Evolutionary conservation across 2,113 vertebrate species (phyloP).

Genomic region (Archilochus colubris): DNA sequence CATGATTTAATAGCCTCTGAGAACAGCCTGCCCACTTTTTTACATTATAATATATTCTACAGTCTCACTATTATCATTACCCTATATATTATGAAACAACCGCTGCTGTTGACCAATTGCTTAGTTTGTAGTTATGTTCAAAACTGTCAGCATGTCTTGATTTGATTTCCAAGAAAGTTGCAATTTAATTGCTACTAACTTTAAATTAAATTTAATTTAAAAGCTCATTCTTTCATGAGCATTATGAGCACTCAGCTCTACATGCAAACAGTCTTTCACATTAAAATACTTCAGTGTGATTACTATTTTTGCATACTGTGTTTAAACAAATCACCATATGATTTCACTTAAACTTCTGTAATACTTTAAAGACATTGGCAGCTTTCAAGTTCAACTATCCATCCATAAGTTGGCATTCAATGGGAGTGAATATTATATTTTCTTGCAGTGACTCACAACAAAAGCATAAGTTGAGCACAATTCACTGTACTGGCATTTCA

Average conservation of each 20-base stretch:
- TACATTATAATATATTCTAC: not conserved
- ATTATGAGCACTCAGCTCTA: rapidly evolving
- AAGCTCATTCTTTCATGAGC: not conserved
- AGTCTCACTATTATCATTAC: not conserved
- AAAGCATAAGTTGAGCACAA: not conserved
- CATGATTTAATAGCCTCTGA: not conserved
- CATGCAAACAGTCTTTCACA: not conserved
- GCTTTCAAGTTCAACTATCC: not conserved
- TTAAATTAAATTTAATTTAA: too few species aligned
- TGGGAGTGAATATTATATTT: not conserved
- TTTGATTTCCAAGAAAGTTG: not conserved
- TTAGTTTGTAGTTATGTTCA: not conserved
- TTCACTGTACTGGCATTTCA: not conserved
- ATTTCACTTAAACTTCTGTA: not conserved
- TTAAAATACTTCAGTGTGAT: not conserved
- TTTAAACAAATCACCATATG: not conserved
- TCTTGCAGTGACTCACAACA: not conserved
- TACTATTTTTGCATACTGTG: not conserved
- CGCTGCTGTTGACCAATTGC: not conserved
- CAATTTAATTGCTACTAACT: not conserved
- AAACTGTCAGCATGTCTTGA: not conserved
- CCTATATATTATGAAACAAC: not conserved
- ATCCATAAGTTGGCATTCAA: not conserved
- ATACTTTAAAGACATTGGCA: not conserved
- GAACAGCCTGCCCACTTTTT: not conserved